Percentiles rank a stretch among this genome's conserved stretches.
These are phyloP conservation scores for Pipistrellus pipistrellus DNA, from an alignment of 2,797 vertebrate genomes.

Conservation along the genomic window DNA sequence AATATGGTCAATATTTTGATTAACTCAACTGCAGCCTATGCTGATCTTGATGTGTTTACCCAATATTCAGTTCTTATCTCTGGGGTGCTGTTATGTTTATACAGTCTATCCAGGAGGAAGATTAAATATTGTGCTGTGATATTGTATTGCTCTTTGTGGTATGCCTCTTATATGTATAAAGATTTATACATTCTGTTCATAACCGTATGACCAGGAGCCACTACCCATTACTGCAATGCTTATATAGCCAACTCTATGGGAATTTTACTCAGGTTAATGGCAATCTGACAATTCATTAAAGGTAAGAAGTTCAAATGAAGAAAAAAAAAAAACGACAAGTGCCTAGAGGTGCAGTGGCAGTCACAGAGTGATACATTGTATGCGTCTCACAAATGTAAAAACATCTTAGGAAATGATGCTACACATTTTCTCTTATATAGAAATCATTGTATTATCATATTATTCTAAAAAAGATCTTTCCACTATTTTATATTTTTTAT, in stretches of 20 bases:
- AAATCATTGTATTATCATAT: background rate
- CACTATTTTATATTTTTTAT: background rate
- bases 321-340: background rate
- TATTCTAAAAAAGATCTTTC: background rate
- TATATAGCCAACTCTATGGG: background rate
- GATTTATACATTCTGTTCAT: slow-evolving; percentile 4
- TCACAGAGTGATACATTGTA: background rate
- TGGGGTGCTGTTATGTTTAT: background rate
- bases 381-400: background rate
- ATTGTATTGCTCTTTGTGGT: background rate
- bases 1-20: slow-evolving; percentile 64
- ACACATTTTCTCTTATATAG: background rate
- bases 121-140: background rate
- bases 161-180: background rate
- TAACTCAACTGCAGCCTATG: slow-evolving; percentile 15
- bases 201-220: background rate
- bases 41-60: slow-evolving; percentile 24
- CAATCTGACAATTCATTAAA: slow-evolving; percentile 36
- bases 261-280: slow-evolving; percentile 27
- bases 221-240: background rate
- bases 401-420: slow-evolving; percentile 29
- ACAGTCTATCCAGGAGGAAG: slow-evolving; percentile 22
- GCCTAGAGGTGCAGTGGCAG: background rate
- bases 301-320: background rate
- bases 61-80: background rate